Conservation (phyloP, 2,888 invertebrate genomes). For the Chymomyza caudatula region DNA sequence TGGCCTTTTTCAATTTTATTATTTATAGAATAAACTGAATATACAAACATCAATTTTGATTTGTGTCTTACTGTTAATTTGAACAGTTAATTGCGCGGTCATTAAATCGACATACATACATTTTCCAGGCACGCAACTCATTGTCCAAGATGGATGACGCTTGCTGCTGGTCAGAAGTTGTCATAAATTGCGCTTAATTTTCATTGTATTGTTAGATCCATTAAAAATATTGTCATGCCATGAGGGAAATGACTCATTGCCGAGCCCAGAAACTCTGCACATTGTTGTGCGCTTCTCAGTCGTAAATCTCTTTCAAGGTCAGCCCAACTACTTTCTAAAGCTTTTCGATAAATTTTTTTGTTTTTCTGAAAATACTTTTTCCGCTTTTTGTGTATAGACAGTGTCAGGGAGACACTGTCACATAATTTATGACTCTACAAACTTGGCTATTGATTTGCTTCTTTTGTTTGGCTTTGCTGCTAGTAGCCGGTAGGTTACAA, state of each 20-base stretch:
- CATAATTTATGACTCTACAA: conserved; percentile 8
- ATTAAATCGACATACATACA: neutral
- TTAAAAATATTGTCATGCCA: neutral
- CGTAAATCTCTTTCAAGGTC: neutral
- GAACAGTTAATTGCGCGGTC: neutral
- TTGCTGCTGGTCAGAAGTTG: conserved; percentile 9
- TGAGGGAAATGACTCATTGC: neutral
- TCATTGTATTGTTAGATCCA: conserved; percentile 11
- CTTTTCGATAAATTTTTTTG: conserved; percentile 22
- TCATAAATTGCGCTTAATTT: conserved; percentile 7
- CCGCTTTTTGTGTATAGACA: neutral
- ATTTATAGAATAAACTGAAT: neutral
- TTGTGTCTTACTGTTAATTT: neutral
- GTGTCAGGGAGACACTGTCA: neutral
- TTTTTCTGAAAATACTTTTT: conserved; percentile 10
- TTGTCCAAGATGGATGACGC: conserved; percentile 29
- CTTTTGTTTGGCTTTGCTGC: neutral
- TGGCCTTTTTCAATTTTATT: neutral
- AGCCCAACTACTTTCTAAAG: conserved; percentile 4
- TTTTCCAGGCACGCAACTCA: neutral
- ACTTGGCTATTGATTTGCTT: conserved; percentile 7
- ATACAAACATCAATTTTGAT: neutral
- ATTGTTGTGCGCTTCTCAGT: neutral
- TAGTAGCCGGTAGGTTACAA: neutral
- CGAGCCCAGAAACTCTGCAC: neutral